phyloP scores from a whole-genome alignment of 1,140 invertebrate genomes.

The Macrobrachium rosenbergii region DNA sequence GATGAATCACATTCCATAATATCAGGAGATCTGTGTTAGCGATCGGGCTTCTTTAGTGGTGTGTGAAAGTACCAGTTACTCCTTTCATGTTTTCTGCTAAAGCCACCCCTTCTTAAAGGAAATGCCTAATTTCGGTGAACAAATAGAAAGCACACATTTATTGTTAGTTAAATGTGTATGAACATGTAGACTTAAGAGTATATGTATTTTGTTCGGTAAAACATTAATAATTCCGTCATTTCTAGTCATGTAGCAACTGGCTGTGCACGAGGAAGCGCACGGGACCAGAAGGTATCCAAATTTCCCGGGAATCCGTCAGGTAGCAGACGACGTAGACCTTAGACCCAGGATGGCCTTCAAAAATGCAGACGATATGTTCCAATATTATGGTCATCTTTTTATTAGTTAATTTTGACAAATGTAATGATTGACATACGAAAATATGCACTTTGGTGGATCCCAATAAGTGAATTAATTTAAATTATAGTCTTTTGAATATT shows the following conservation, averaged over 20 bases:
- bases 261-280: neutral
- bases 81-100: too few species aligned
- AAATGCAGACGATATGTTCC: conserved; percentile 63
- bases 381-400: conserved; percentile 43
- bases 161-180: too few species aligned
- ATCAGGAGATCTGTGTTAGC: neutral
- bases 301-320: conserved; percentile 29
- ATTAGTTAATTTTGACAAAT: neutral
- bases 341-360: conserved; percentile 50
- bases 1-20: neutral
- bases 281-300: neutral
- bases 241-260: neutral
- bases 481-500: too few species aligned
- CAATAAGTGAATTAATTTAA: too few species aligned
- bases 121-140: neutral
- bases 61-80: too few species aligned
- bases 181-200: neutral
- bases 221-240: neutral
- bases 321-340: conserved; percentile 57
- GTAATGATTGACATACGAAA: neutral
- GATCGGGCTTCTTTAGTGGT: too few species aligned
- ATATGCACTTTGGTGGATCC: neutral
- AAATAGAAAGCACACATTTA: too few species aligned
- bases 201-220: neutral
- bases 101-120: too few species aligned